Percentiles rank a stretch among this genome's conserved stretches.
Conservation (phyloP, 2,888 invertebrate species). For the Dynastes maya region DNA sequence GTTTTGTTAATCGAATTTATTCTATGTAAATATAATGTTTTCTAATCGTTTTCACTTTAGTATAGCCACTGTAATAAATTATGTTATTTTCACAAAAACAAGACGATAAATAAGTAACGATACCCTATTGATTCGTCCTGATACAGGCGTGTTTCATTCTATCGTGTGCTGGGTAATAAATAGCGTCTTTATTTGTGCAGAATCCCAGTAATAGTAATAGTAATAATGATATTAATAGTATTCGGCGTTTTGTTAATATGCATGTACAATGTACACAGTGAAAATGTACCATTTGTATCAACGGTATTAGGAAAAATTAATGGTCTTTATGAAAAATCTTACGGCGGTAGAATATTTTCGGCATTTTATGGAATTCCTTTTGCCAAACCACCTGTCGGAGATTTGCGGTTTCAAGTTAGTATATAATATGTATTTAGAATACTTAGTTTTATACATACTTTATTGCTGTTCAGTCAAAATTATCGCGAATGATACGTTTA, state of each 20-base stretch:
- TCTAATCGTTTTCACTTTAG: too few species aligned
- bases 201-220: background rate
- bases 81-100: too few species aligned
- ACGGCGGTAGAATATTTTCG: constrained; percentile 39
- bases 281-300: constrained; percentile 52
- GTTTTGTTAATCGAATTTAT: too few species aligned
- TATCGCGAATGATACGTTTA: too few species aligned
- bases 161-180: background rate
- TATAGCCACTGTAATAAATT: too few species aligned
- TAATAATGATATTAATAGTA: background rate
- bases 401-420: constrained; percentile 46
- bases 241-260: background rate
- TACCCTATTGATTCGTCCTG: too few species aligned
- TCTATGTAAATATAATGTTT: too few species aligned
- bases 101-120: too few species aligned
- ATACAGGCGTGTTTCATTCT: background rate
- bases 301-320: constrained; percentile 55
- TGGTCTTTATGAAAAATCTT: constrained; percentile 57
- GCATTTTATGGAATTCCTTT: constrained; percentile 49
- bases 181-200: background rate
- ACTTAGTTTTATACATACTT: background rate
- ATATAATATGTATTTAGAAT: background rate
- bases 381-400: constrained; percentile 47
- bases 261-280: background rate
- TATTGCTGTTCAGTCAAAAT: too few species aligned